phyloP scores from a whole-genome alignment of 2,888 invertebrate genomes.

The Ametastegia equiseti region DNA sequence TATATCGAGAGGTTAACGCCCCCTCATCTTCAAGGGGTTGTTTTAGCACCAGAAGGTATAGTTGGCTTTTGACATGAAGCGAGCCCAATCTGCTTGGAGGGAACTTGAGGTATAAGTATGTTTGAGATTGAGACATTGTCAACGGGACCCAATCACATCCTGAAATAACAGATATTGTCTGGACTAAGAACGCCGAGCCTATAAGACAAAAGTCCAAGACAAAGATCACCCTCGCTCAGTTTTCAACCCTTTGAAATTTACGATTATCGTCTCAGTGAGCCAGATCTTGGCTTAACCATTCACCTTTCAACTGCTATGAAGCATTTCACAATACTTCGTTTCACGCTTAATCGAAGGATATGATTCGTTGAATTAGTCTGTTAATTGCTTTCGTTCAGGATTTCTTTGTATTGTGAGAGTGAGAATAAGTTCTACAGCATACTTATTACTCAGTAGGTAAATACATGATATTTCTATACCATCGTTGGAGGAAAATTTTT shows the following conservation, averaged over 20 bases:
- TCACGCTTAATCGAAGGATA: background rate
- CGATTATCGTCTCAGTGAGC: background rate
- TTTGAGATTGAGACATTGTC: conserved; percentile 6
- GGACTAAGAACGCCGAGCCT: background rate
- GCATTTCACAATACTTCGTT: background rate
- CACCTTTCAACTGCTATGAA: background rate
- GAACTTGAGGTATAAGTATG: conserved; percentile 5
- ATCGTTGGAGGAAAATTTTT: background rate
- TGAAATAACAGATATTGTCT: conserved; percentile 36
- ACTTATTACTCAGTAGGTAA: background rate
- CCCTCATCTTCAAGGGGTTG: conserved; percentile 32
- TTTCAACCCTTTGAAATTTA: conserved; percentile 14
- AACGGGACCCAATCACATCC: conserved; percentile 26
- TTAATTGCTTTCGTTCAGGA: background rate
- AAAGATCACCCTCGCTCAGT: conserved; percentile 19
- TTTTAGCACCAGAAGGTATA: conserved; percentile 23
- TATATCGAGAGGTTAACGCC: conserved; percentile 42
- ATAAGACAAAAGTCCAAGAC: background rate
- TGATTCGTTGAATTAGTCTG: background rate
- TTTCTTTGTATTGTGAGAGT: background rate
- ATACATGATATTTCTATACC: background rate
- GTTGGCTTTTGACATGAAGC: conserved; percentile 15
- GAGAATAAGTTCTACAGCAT: background rate
- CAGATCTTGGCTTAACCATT: background rate
- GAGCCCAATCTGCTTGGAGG: conserved; percentile 15